phyloP scores from a whole-genome alignment of 2,888 invertebrate genomes.

The Campaea margaritaria region DNA sequence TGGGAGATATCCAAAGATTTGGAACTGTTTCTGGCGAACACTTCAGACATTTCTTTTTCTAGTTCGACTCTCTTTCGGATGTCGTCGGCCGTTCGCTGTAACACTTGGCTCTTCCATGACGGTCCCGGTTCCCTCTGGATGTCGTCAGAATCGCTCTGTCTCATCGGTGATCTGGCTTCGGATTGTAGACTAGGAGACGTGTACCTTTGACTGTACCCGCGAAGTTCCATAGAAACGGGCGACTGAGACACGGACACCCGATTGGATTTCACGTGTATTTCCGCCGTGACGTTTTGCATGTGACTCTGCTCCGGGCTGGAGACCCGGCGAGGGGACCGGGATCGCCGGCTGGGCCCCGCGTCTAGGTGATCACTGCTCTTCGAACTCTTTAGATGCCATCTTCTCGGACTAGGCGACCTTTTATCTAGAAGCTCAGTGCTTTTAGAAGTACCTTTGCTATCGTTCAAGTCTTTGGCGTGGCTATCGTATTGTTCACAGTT shows the following conservation, averaged over 20 bases:
- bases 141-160: constrained; percentile 63
- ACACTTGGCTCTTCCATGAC: constrained; percentile 78
- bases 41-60: constrained; percentile 75
- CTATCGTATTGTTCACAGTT: constrained; percentile 69
- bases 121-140: constrained; percentile 55
- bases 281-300: constrained; percentile 75
- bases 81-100: constrained; percentile 79
- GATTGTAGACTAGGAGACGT: constrained; percentile 69
- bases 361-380: constrained; percentile 77
- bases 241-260: constrained; percentile 73
- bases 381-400: constrained; percentile 70
- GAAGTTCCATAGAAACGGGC: constrained; percentile 68
- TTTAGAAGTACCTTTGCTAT: constrained; percentile 75
- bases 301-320: constrained; percentile 53
- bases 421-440: constrained; percentile 81
- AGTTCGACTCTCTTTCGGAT: constrained; percentile 71
- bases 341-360: constrained; percentile 66
- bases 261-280: constrained; percentile 78
- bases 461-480: constrained; percentile 75
- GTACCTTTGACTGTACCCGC: constrained; percentile 65
- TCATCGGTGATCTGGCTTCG: constrained; percentile 66
- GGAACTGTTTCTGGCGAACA: constrained; percentile 58
- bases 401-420: constrained; percentile 67
- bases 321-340: constrained; percentile 61
- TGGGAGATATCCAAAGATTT: constrained; percentile 79